phyloP scores from a whole-genome alignment of 2,113 vertebrate species.

The Dipodomys ordii region DNA sequence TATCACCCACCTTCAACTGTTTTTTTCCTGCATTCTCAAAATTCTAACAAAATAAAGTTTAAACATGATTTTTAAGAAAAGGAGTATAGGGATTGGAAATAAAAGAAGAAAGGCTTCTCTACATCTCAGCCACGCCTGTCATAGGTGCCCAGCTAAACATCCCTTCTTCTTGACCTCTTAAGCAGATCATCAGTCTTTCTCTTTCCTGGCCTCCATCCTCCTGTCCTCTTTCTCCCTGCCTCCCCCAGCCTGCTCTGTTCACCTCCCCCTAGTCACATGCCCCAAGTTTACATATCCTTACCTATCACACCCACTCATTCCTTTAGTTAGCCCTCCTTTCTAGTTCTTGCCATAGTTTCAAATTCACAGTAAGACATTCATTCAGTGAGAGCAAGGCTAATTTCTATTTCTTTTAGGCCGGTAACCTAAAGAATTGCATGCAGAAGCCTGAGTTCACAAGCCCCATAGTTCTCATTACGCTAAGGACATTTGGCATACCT shows the following conservation, averaged over 20 bases:
- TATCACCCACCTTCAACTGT: not conserved
- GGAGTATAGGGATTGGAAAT: not conserved
- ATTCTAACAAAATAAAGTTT: not conserved
- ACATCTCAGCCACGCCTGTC: not conserved
- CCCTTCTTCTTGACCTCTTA: not conserved
- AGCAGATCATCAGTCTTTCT: not conserved
- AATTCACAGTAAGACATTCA: not conserved
- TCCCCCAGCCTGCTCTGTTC: too few species aligned
- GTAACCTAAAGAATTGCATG: not conserved
- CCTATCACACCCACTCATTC: not conserved
- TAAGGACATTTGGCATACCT: not conserved
- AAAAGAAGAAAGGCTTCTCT: not conserved
- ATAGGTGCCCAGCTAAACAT: fast-evolving
- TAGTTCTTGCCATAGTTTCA: slow-evolving; percentile 1
- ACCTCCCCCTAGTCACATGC: not conserved
- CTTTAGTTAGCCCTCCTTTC: not conserved
- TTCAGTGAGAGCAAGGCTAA: not conserved
- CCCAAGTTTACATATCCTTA: not conserved
- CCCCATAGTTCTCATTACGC: not conserved
- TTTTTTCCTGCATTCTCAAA: not conserved
- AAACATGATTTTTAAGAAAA: not conserved
- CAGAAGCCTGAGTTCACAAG: not conserved
- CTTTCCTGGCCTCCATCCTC: not conserved
- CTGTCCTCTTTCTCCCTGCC: not conserved
- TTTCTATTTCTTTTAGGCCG: not conserved